Conservation (phyloP, 2,113 vertebrate species). For the Psammodynastes pulverulentus region DNA sequence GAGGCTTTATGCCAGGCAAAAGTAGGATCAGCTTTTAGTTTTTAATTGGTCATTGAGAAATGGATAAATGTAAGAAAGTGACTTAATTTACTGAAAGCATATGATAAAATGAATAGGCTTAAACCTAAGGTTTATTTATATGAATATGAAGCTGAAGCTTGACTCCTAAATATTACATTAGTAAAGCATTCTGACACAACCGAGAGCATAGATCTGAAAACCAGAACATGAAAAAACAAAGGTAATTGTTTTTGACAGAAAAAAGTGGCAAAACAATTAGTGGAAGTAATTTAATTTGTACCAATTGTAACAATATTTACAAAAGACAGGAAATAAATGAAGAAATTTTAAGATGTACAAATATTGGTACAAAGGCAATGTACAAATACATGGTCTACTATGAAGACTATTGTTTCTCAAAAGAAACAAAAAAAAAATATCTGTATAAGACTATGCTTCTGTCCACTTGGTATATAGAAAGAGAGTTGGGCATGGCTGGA, state of each 20-base stretch:
- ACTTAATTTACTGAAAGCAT: background rate
- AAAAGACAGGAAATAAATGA: background rate
- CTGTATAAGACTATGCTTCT: no score
- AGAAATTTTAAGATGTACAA: no score
- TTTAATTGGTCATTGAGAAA: background rate
- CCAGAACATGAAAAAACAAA: background rate
- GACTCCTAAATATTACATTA: background rate
- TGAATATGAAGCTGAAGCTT: background rate
- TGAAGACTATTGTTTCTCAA: no score
- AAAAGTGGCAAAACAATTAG: background rate
- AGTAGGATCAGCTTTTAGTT: background rate
- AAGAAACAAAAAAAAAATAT: no score
- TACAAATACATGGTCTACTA: no score
- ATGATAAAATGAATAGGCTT: background rate
- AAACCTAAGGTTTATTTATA: background rate
- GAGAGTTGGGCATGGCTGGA: no score
- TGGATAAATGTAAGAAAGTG: background rate
- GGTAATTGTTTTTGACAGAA: background rate
- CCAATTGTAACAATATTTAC: background rate
- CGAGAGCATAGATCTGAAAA: background rate
- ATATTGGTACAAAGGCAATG: no score
- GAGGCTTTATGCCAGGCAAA: background rate
- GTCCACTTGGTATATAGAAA: no score
- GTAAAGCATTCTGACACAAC: background rate
- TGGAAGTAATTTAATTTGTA: background rate